Evolutionary conservation across 2,797 vertebrate species (phyloP).

Genomic region (Spinus pinus): DNA sequence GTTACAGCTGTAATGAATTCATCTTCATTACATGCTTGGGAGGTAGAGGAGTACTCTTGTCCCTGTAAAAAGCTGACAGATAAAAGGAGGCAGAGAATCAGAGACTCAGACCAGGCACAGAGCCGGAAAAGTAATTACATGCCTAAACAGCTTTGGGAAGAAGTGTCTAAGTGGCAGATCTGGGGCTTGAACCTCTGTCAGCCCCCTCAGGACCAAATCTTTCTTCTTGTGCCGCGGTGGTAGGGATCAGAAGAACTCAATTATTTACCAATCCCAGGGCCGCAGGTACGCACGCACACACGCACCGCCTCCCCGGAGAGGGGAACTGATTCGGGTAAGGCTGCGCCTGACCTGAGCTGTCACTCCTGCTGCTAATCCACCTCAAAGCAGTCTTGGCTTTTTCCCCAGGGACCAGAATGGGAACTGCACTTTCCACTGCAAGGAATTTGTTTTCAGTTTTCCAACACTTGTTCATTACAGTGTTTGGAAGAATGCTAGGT

Average conservation of each 20-base stretch:
- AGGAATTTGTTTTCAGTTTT: background rate
- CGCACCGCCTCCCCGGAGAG: background rate
- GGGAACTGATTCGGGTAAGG: background rate
- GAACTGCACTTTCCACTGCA: background rate
- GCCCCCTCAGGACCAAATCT: conserved; percentile 49
- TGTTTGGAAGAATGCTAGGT: background rate
- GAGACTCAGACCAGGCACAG: conserved; percentile 33
- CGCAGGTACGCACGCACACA: background rate
- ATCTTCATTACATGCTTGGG: conserved; percentile 51
- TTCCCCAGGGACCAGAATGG: background rate
- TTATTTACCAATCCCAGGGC: conserved; percentile 43
- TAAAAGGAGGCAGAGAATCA: conserved; percentile 53
- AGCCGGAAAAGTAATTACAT: conserved; percentile 65
- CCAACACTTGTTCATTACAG: background rate
- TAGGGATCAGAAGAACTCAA: conserved; percentile 25
- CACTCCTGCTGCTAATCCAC: conserved; percentile 9
- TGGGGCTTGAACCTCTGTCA: conserved; percentile 64
- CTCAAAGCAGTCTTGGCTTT: background rate
- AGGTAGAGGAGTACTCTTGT: conserved; percentile 42
- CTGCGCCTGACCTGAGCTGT: conserved; percentile 30
- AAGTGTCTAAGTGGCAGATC: conserved; percentile 60
- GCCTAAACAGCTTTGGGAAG: conserved; percentile 61
- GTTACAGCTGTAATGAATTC: conserved; percentile 61
- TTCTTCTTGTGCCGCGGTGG: conserved; percentile 27
- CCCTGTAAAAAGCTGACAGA: conserved; percentile 55